Base-by-base conservation (phyloP, 92 coral and sea anemone genomes). In the Metridium senile region DNA sequence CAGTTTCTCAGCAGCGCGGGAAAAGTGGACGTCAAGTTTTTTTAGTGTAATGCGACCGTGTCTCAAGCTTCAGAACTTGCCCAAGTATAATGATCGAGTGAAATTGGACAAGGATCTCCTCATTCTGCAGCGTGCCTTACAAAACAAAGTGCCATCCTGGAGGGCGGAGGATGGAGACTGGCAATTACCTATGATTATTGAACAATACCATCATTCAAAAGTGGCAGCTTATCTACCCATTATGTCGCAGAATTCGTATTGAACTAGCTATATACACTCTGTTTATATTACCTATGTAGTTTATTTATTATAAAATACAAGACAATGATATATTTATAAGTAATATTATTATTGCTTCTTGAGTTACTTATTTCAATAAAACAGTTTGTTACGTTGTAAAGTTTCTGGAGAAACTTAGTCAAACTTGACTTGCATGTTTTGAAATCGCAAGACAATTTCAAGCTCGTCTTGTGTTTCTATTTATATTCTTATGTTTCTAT, bases 21-120 rank as follows among this genome's bases (percentile, higher is more conserved):
- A 64, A 64, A 76, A 45, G 35, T 76, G 62, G 47, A 22, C 26
- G 35, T 75, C 81, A 35, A 65, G 56, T 61, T 61, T 47, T 22
- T 76, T 76, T 39, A 25, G 72, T 64, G 81, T 76, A 43, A 64
- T 65, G 81, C 81, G 72, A 17, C 72, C 72, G 19, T n/a, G 72
- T 26, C 52, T 77, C 9, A n/a, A 47, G 19, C 27, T 77, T 34
- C 74, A 65, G 64, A 77, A 77, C 54, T 26, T 77, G 74, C 74
- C 82, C 20, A 76, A 76, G 33, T 76, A 35, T 62, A 31, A 51
- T 0, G 79, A 74, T 26, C 68, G 79, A n/a, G 46, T 74, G 68
- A 74, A 59, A 35, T 51, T 74, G 17, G 79, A 74, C 70, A 74
- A 58, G 58, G 79, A 31, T 32, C 77, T 72, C 11, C 46, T 72